Evolutionary conservation across 2,888 invertebrate genomes (phyloP).

Genomic region (Agrotis puta): DNA sequence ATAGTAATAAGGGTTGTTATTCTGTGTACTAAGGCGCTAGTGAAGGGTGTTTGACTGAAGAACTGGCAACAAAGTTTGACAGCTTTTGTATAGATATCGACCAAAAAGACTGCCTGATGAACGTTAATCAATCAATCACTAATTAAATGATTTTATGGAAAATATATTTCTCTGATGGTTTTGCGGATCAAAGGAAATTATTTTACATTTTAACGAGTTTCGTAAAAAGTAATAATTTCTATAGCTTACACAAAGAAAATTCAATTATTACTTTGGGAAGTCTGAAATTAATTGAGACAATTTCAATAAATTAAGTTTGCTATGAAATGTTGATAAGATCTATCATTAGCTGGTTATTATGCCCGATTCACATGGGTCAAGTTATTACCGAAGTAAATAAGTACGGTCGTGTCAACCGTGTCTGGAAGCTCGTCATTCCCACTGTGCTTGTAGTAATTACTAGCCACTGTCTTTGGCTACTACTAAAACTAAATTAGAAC

Average conservation of each 20-base stretch:
- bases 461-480: no score
- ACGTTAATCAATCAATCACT: conserved; percentile 73
- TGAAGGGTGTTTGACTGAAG: conserved; percentile 59
- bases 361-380: no score
- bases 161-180: conserved; percentile 50
- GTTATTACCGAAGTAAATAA: no score
- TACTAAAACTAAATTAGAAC: no score
- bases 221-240: conserved; percentile 31
- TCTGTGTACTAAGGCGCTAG: background rate
- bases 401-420: no score
- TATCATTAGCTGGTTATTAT: background rate
- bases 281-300: background rate
- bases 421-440: no score
- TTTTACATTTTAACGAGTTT: conserved; percentile 46
- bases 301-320: background rate
- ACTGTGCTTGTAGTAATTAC: no score
- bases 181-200: conserved; percentile 42
- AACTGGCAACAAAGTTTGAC: conserved; percentile 72
- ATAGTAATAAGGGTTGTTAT: conserved; percentile 16
- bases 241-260: conserved; percentile 3
- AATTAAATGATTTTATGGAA: conserved; percentile 66
- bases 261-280: background rate
- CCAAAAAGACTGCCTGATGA: conserved; percentile 67
- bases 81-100: conserved; percentile 71
- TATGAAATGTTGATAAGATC: background rate